A percentile compares a stretch with the other conserved stretches of the same genome.
Evolutionary conservation across 2,888 invertebrate genomes (phyloP).

Genomic region (Drosophila limbata): DNA sequence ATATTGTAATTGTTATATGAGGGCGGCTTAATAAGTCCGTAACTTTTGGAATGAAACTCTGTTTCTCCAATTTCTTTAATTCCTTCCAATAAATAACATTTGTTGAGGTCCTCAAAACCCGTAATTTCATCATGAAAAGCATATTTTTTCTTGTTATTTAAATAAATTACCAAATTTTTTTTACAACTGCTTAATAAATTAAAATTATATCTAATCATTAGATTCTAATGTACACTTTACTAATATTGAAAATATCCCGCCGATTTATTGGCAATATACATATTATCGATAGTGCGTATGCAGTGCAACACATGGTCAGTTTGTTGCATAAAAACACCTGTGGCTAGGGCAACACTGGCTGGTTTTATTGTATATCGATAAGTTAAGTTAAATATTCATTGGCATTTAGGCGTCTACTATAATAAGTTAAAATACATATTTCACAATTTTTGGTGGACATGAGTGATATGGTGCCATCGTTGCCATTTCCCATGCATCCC

Average conservation of each 20-base stretch:
- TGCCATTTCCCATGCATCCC: constrained; percentile 70
- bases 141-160: constrained; percentile 16
- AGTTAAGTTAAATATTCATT: constrained; percentile 17
- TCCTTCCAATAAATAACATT: too few relatives aligned
- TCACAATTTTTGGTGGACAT: constrained; percentile 31
- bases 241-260: not conserved
- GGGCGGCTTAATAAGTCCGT: too few relatives aligned
- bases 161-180: constrained; percentile 29
- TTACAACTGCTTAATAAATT: constrained; percentile 44
- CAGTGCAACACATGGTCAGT: not conserved
- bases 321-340: not conserved
- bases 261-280: not conserved
- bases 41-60: too few relatives aligned
- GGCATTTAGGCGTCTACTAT: constrained; percentile 27
- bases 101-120: too few relatives aligned
- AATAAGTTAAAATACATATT: constrained; percentile 21
- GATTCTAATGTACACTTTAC: not conserved
- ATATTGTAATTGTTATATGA: constrained; percentile 3
- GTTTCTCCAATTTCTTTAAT: too few relatives aligned
- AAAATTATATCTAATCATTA: not conserved
- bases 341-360: constrained; percentile 11
- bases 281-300: constrained; percentile 4
- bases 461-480: constrained; percentile 51
- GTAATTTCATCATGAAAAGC: too few relatives aligned
- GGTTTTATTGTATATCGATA: constrained; percentile 33